phyloP scores from a whole-genome alignment of 1,140 invertebrate genomes.

The Cyrtorhinus lividipennis region DNA sequence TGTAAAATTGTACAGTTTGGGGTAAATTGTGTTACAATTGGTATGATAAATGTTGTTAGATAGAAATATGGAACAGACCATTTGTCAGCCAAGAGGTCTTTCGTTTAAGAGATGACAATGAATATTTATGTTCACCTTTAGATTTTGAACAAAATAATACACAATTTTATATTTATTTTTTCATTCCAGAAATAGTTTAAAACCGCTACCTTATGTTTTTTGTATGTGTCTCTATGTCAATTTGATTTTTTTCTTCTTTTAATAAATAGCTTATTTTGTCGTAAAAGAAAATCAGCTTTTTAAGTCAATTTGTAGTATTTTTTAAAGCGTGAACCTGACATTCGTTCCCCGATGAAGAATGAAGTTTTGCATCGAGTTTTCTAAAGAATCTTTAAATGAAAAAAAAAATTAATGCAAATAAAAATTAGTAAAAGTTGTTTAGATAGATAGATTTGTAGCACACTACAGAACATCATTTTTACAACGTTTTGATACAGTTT shows the following conservation, averaged over 20 bases:
- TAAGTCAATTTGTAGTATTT: background rate
- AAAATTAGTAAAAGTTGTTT: background rate
- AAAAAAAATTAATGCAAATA: background rate
- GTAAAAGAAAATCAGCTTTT: background rate
- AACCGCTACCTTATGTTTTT: too few species aligned
- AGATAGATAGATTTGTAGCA: constrained; percentile 8
- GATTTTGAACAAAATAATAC: too few species aligned
- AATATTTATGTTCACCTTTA: background rate
- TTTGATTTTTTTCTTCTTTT: background rate
- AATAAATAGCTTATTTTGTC: background rate
- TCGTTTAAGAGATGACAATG: too few species aligned
- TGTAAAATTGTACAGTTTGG: background rate
- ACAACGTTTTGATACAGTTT: constrained; percentile 7
- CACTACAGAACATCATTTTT: background rate
- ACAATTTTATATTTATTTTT: background rate
- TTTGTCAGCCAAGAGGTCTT: too few species aligned
- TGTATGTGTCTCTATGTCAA: background rate
- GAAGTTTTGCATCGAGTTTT: background rate
- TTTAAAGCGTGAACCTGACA: too few species aligned
- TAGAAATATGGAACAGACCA: too few species aligned
- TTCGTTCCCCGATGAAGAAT: too few species aligned
- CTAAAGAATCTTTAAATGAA: background rate
- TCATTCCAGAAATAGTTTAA: background rate
- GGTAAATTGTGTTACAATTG: too few species aligned
- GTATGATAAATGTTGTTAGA: too few species aligned